A percentile compares a stretch with the other conserved stretches of the same genome.
Conservation (phyloP, 2,888 invertebrate species). For the Smittia sp. region DNA sequence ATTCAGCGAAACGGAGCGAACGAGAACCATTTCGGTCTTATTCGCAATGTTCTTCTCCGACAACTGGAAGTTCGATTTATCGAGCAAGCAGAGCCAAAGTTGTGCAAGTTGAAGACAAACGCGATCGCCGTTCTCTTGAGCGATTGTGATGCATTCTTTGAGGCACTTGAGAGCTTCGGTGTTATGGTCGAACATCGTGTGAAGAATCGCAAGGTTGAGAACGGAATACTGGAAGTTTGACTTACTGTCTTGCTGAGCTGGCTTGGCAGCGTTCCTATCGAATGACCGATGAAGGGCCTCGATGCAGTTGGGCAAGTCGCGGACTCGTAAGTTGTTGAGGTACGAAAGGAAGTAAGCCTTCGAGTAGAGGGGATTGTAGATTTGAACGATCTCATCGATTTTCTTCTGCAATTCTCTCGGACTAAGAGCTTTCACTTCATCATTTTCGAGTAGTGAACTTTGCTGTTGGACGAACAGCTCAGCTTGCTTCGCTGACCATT, state of each 20-base stretch:
- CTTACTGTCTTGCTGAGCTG: conserved; percentile 52
- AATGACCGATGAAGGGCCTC: conserved; percentile 81
- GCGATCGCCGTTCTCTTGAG: conserved; percentile 84
- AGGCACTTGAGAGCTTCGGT: conserved; percentile 75
- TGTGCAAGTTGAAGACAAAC: conserved; percentile 81
- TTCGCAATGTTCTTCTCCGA: conserved; percentile 68
- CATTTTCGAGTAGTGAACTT: conserved; percentile 74
- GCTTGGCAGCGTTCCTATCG: conserved; percentile 60
- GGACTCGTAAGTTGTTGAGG: conserved; percentile 80
- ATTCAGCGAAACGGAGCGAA: conserved; percentile 70
- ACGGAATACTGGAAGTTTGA: conserved; percentile 79
- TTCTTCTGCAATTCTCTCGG: conserved; percentile 71
- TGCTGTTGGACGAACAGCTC: conserved; percentile 87
- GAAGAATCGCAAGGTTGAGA: conserved; percentile 84
- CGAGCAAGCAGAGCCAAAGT: conserved; percentile 71
- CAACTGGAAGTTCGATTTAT: conserved; percentile 58
- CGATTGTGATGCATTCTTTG: conserved; percentile 82
- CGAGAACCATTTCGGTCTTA: conserved; percentile 65
- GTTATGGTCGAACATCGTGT: conserved; percentile 73
- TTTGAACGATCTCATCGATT: conserved; percentile 51
- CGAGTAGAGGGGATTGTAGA: conserved; percentile 49
- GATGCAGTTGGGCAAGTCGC: conserved; percentile 80
- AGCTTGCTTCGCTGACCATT: conserved; percentile 85
- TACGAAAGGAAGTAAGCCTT: conserved; percentile 78
- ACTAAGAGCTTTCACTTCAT: conserved; percentile 74